These are phyloP conservation scores for Octomys mimax DNA, from an alignment of 2,797 vertebrate genomes.

Conservation along the genomic window DNA sequence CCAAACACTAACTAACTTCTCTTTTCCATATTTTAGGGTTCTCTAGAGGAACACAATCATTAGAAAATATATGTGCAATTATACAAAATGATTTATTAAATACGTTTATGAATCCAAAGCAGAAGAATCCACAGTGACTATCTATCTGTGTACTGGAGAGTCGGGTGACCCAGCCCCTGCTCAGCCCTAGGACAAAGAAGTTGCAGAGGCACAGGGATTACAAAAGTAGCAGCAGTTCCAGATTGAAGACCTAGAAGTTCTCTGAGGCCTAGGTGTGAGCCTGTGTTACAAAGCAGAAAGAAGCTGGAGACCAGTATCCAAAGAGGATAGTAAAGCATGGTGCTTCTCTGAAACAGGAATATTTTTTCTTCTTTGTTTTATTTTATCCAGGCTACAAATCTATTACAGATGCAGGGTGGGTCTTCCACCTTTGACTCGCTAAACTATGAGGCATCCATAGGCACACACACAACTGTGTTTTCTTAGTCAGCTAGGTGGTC, in stretches of 20 bases:
- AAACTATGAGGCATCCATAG: not conserved
- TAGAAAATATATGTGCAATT: not conserved
- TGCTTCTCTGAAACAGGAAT: not conserved
- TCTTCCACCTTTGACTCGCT: not conserved
- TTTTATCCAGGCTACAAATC: not conserved
- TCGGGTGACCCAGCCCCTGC: not conserved
- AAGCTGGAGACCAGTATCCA: not conserved
- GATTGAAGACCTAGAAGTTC: not conserved
- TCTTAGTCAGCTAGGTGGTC: not conserved
- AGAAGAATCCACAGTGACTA: not conserved
- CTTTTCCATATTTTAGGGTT: not conserved
- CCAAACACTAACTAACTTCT: constrained; percentile 47
- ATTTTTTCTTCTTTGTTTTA: not conserved
- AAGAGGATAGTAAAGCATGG: not conserved
- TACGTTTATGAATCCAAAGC: not conserved
- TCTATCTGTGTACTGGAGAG: not conserved
- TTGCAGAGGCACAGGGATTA: not conserved
- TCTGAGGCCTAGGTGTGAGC: not conserved
- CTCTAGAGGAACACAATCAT: not conserved
- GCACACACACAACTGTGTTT: not conserved
- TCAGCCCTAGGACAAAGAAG: not conserved
- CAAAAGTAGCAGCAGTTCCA: not conserved
- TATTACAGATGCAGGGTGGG: not conserved
- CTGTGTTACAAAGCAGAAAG: not conserved
- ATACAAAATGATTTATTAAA: not conserved